These are phyloP conservation scores for Gopherus flavomarginatus DNA, from an alignment of 2,113 vertebrate species.

Conservation along the genomic window DNA sequence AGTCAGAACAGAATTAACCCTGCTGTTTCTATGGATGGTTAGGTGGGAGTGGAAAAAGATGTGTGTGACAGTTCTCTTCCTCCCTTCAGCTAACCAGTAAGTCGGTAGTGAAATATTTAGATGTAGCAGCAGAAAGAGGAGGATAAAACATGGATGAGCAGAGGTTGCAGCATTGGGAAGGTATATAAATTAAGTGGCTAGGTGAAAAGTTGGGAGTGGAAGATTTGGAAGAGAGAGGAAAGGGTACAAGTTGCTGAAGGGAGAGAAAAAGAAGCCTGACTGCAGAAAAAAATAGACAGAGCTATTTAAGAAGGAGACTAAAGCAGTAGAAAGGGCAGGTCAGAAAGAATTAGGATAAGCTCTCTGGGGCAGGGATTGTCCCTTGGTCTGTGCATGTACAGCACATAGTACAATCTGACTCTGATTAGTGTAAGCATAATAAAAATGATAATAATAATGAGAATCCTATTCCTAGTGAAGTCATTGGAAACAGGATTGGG, in stretches of 20 bases:
- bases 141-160: not conserved
- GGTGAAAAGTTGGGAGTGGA: rapidly evolving
- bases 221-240: not conserved
- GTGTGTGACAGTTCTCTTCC: not conserved
- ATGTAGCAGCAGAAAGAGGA: rapidly evolving
- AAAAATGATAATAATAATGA: not conserved
- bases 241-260: rapidly evolving
- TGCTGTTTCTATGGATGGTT: not conserved
- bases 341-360: not conserved
- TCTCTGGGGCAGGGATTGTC: not conserved
- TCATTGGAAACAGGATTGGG: not conserved
- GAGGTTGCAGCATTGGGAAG: not conserved
- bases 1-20: not conserved
- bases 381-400: not conserved
- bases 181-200: not conserved
- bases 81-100: not conserved
- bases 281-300: not conserved
- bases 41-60: not conserved
- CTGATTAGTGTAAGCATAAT: not conserved
- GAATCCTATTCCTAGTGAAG: not conserved
- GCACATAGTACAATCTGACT: not conserved
- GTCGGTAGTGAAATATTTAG: not conserved
- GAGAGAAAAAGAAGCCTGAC: not conserved
- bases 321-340: not conserved
- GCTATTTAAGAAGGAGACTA: not conserved